Percentiles rank a stretch among this genome's conserved stretches.
These are phyloP conservation scores for Hoplodrina blanda DNA, from an alignment of 2,888 invertebrate genomes.

Conservation along the genomic window DNA sequence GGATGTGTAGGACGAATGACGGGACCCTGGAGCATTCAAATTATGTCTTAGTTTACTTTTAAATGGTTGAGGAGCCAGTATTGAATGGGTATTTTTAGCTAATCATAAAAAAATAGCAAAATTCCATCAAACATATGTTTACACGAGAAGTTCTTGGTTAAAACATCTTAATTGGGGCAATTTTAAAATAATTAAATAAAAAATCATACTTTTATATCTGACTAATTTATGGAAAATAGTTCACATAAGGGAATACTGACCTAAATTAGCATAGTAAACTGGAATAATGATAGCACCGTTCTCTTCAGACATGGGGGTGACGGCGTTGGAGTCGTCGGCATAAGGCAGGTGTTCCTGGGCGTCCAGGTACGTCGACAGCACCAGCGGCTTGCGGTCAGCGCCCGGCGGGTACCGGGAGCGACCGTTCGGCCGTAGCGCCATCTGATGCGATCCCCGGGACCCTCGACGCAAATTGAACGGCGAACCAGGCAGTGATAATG, in stretches of 20 bases:
- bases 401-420: constrained; percentile 95
- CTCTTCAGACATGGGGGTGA: constrained; percentile 99
- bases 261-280: constrained; percentile 96
- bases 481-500: constrained; percentile 98
- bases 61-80: neutral
- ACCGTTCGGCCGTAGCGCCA: constrained; percentile 95
- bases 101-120: no score
- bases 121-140: no score
- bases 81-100: neutral
- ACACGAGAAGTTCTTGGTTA: no score
- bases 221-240: no score
- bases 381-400: constrained; percentile 97
- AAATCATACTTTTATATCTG: no score
- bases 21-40: constrained; percentile 91
- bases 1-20: constrained; percentile 98
- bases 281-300: constrained; percentile 98
- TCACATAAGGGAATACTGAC: constrained; percentile 78
- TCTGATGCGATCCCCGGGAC: constrained; percentile 97
- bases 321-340: constrained; percentile 99
- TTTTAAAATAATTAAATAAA: no score
- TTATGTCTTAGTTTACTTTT: neutral
- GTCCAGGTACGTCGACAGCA: constrained; percentile 98
- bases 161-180: no score
- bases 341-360: constrained; percentile 98
- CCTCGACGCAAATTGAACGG: constrained; percentile 98